Evolutionary conservation across 2,888 invertebrate genomes (phyloP), one percentile per base, ranked within the genome.

Genomic region (Drymonia ruficornis): DNA sequence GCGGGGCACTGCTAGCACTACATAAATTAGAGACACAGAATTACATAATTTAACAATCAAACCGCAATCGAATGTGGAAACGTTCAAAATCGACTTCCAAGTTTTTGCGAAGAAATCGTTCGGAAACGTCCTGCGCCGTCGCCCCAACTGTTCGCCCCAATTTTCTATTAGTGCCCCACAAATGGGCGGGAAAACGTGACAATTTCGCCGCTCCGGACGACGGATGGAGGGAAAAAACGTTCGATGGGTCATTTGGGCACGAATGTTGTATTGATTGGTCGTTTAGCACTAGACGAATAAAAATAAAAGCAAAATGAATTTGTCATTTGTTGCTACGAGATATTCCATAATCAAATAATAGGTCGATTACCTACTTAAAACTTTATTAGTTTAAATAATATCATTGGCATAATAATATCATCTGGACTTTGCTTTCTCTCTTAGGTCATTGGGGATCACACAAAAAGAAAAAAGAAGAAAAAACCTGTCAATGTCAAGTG

Each of bases 51-150:
- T 23, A 23, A 36, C 36, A 36, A 36, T 36, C 36, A 36, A 3
- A 13, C 36, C 13, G 36, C 12, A 3, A 36, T 13, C 19, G 19
- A 19, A 43, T 19, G 19, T 19, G 19, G 19, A 16, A 47, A 43
- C 57, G 40, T 55, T 63, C 60, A 65, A 67, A 57, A 62, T 67
- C 43, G 47, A 53, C 48, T 67, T 56, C 67, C 53, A 55, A 59
- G 55, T 67, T 65, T 67, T 69, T 71, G 71, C 59, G 59, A 59
- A 50, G 48, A 71, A 71, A 70, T 69, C 61, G 56, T 51, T 55
- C 68, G 63, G 60, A 65, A 67, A 62, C 60, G 55, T 43, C 57
- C 55, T 42, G 42, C 19, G 34, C 51, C 49, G 40, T 34, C 44
- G 50, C 49, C 61, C 47, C 45, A 45, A 67, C 49, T 31, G 55